A percentile compares a stretch with the other conserved stretches of the same genome.
These are phyloP conservation scores for Varecia variegata DNA, from an alignment of 2,797 vertebrate genomes.

Conservation along the genomic window DNA sequence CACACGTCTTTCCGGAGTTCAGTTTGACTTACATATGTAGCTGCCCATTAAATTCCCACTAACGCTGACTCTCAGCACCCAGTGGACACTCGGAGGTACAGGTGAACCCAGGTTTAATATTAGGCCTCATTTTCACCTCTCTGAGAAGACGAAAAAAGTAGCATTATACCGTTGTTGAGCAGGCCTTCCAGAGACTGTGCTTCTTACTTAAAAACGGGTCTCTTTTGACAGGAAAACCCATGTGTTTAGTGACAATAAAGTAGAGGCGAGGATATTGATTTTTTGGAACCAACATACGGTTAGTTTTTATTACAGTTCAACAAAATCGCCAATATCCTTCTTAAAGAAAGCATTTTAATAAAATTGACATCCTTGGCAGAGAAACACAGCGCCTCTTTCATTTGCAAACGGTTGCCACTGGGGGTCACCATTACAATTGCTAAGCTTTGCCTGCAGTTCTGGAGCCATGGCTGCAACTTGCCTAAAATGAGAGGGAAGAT, in stretches of 20 bases:
- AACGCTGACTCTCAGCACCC: not conserved
- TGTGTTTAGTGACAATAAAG: conserved; percentile 38
- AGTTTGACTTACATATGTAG: not conserved
- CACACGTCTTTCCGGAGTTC: conserved; percentile 14
- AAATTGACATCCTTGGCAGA: conserved; percentile 31
- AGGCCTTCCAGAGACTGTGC: not conserved
- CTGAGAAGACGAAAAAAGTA: not conserved
- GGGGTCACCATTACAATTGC: conserved; percentile 81
- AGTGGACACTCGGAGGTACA: not conserved
- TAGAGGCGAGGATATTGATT: conserved; percentile 5
- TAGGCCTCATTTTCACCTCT: not conserved
- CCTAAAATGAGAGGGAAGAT: not conserved
- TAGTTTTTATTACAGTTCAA: conserved; percentile 64
- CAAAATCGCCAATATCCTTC: conserved; percentile 30
- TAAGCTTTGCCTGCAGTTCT: conserved; percentile 48
- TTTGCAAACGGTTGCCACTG: conserved; percentile 70
- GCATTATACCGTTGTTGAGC: not conserved
- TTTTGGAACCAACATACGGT: conserved; percentile 36
- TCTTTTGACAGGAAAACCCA: conserved; percentile 23
- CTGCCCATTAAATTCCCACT: not conserved
- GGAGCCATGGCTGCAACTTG: not conserved
- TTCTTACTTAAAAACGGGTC: conserved; percentile 8
- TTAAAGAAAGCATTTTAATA: conserved; percentile 60
- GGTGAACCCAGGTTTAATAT: not conserved
- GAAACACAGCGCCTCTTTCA: conserved; percentile 31